Evolutionary conservation across 2,113 vertebrate genomes (phyloP).

Genomic region (Bujurquina vittata): DNA sequence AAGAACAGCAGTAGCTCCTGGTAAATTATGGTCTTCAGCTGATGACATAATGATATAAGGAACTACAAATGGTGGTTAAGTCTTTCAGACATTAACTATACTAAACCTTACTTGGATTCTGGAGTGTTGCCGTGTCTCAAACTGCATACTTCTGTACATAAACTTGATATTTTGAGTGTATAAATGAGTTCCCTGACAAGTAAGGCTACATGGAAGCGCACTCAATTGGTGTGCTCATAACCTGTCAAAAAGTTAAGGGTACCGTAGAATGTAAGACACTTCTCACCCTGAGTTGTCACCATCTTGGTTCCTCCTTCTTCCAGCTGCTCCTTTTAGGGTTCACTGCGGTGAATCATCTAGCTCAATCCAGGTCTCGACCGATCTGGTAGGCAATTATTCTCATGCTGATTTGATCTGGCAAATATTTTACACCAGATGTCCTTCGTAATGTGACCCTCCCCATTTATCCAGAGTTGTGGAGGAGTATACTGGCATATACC

Average conservation of each 20-base stretch:
- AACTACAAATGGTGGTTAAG: background rate
- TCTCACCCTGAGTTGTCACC: too few species aligned
- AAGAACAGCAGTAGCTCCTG: fast-evolving
- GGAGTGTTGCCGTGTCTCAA: background rate
- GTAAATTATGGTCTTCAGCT: background rate
- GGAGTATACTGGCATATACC: background rate
- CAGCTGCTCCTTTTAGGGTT: background rate
- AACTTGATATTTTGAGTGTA: background rate
- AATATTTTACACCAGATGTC: background rate
- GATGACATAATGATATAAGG: background rate
- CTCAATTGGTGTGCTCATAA: background rate
- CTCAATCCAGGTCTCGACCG: background rate
- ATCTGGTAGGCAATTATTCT: background rate
- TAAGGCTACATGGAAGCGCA: background rate
- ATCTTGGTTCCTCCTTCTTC: background rate
- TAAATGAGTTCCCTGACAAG: background rate
- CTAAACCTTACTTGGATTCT: background rate
- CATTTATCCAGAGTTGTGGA: background rate
- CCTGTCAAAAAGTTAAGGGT: background rate
- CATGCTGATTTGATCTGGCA: background rate
- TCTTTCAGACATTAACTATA: background rate
- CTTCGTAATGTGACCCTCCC: background rate
- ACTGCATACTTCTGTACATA: background rate
- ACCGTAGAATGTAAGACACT: background rate
- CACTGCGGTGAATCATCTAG: background rate